Evolutionary conservation across 2,888 invertebrate genomes (phyloP), one percentile per base, ranked within the genome.

Genomic region (Lamellibrachia satsuma): DNA sequence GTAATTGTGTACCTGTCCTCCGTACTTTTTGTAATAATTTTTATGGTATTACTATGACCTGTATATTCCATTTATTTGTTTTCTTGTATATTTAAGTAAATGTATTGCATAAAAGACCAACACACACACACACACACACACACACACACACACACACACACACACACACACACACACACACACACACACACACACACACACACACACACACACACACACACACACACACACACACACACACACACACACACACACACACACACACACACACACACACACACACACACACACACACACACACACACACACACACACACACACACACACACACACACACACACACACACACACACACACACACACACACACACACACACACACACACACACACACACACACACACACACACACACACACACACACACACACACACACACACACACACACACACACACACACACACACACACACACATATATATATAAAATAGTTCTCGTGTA

Each of bases 321-420:
- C 91, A 91, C 91, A 91, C 91, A 91, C 27, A 91, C 91, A n/a
- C 27, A 91, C 91, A 91, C 27, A n/a, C 91, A 91, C 15, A n/a
- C 91, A 91, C 27, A 91, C 91, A 91, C 91, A 91, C 91, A 91
- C 91, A 91, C 91, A 9, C 91, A 91, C 91, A 91, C 91, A 91
- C 91, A 91, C 27, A 91, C 51, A 9, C 27, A 91, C 27, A 91
- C 27, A 91, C 51, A 91, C 27, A n/a, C 51, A 91, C 27, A 91
- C 51, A n/a, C 27, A 91, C 9, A n/a, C 27, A 91, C 51, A 91
- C 91, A 91, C 91, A 91, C 27, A n/a, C 91, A 91, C 91, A 15
- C 90, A 90, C 90, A 90, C 90, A 90, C 90, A 90, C n/a, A 90
- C n/a, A 15, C 90, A 90, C 90, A 90, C 90, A 90, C n/a, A 90